Base-by-base conservation (phyloP, 1,140 invertebrate genomes). In the Phenacoccus solenopsis region DNA sequence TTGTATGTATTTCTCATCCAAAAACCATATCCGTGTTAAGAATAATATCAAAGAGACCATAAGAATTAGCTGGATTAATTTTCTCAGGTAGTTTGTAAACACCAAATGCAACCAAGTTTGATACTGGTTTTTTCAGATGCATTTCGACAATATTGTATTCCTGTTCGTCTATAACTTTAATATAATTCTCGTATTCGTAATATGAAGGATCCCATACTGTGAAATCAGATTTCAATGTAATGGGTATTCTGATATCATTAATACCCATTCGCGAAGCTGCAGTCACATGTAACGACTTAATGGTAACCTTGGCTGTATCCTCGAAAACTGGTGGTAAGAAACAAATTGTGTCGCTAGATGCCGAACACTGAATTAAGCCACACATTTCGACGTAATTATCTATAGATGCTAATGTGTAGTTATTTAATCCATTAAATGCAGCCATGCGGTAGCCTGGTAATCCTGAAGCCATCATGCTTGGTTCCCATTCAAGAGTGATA, bases 1-100 rank as follows among this genome's bases (percentile, higher is more conserved):
- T n/a, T n/a, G n/a, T n/a, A n/a, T n/a, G n/a, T n/a, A n/a, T n/a
- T n/a, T n/a, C n/a, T 49, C 16, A 49, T 2, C 38, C 38, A n/a
- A 49, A 9, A 49, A 49, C 16, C 3, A n/a, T 49, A n/a, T 49
- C 38, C 3, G 12, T n/a, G 20, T 49, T 49, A 49, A 49, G 20
- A 2, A 49, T 2, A 5, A 16, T n/a, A 49, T 49, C 38, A 10
- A 49, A 4, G 20, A 49, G 12, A 16, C 16, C 16, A n/a, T 49
- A 49, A 9, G 4, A 16, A 2, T 2, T 2, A 4, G 5, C 20
- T 9, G 38, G 38, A 67, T 67, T 67, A 25, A 67, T 21, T 30
- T 68, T 30, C 13, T 30, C 28, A 2, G 67, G 67, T 7, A 68
- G 20, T 68, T 68, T 68, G 28, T 68, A 68, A 27, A 68, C 20